phyloP scores from a whole-genome alignment of 2,888 invertebrate genomes.

The Caenorhabditis sp. region DNA sequence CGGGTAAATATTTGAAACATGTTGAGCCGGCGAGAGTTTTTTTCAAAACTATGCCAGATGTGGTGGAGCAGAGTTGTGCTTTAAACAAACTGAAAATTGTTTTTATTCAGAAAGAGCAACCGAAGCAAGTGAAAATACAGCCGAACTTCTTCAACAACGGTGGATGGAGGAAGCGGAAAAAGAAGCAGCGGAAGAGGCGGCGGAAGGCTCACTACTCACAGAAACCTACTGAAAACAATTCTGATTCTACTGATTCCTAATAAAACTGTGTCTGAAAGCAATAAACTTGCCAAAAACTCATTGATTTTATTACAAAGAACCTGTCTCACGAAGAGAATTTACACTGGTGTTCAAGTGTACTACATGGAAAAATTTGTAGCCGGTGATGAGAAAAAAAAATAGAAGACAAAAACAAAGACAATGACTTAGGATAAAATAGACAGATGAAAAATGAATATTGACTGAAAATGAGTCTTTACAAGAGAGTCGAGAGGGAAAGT shows the following conservation, averaged over 20 bases:
- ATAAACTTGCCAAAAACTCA: neutral
- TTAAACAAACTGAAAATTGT: too few relatives aligned
- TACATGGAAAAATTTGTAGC: neutral
- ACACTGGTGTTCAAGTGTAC: slow-evolving; percentile 1
- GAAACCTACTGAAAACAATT: neutral
- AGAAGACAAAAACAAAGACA: neutral
- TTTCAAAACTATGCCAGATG: too few relatives aligned
- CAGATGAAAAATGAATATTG: slow-evolving; percentile 15
- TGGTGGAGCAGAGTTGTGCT: too few relatives aligned
- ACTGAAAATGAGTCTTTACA: neutral
- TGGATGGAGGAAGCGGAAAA: neutral
- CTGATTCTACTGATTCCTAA: neutral
- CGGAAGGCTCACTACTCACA: neutral
- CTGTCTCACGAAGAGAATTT: neutral
- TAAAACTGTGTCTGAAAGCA: neutral
- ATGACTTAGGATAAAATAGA: neutral
- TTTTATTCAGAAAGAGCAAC: neutral
- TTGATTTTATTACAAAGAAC: neutral
- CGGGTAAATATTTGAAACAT: too few relatives aligned
- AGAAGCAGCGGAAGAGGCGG: neutral
- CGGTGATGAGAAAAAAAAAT: neutral
- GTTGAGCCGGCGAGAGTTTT: too few relatives aligned
- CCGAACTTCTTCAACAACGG: too few relatives aligned
- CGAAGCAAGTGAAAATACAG: too few relatives aligned
- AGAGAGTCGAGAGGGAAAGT: neutral